Base-by-base conservation (phyloP, 2,888 invertebrate genomes). In the Cosmia trapezina region DNA sequence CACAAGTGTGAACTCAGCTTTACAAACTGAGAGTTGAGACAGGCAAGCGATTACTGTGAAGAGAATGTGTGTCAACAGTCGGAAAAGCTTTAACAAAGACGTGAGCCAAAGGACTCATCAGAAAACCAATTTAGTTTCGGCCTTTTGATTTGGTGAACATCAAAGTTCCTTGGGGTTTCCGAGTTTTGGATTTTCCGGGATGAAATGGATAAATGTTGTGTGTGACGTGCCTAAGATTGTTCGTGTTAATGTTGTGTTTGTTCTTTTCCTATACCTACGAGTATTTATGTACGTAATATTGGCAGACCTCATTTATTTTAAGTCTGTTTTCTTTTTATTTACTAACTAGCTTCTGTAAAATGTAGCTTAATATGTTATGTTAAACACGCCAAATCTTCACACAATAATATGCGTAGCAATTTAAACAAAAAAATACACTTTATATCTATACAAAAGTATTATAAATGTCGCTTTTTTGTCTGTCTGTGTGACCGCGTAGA, bases 1-100 rank as follows among this genome's bases (percentile, higher is more conserved):
- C 68, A 45, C 76, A 76, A 69, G 62, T 85, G 80, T 83, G 73
- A 73, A 67, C 60, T 56, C n/a, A 62, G 73, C 87, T 64, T 86
- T 86, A 86, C 51, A 73, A 78, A 79, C 78, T 62, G 83, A 74
- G 75, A 74, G 67, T 80, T 71, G 79, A 79, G 83, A 85, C 87
- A 82, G 77, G 77, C 73, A 86, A 76, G 70, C 87, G 86, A 89
- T 89, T 89, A 89, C 76, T 63, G 67, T 78, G 81, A 87, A 89
- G 84, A 83, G 86, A 88, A 89, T 89, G 86, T 88, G 83, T 88
- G 89, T 89, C 88, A 88, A 89, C 87, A 87, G 83, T 83, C 79
- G 79, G 83, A 83, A 86, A 83, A 85, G 81, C 83, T 80, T 78
- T 78, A 80, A 85, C 84, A 86, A 88, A 83, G 88, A 82, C 75